Conservation (phyloP, 2,113 vertebrate species). For the Rhinogobius similis region DNA sequence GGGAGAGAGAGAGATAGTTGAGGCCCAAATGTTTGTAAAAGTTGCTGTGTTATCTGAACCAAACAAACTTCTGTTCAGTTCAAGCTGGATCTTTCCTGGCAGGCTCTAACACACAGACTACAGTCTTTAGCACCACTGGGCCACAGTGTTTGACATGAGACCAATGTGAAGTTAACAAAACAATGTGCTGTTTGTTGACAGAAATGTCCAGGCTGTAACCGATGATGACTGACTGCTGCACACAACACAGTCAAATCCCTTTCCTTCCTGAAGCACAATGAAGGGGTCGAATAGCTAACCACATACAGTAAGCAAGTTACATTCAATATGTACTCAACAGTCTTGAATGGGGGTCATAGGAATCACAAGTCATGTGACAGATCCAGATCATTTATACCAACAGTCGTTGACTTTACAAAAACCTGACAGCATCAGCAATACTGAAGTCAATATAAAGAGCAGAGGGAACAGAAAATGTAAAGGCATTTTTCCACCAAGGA, state of each 20-base stretch:
- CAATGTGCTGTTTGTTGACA: conserved; percentile 10
- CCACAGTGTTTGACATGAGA: conserved; percentile 16
- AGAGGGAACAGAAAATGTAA: conserved; percentile 35
- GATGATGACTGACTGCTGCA: not conserved
- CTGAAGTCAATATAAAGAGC: not conserved
- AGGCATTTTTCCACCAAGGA: conserved; percentile 58
- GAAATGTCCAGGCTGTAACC: not conserved
- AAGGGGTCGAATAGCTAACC: not conserved
- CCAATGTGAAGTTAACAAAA: conserved; percentile 16
- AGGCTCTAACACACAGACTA: conserved; percentile 19
- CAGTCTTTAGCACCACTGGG: conserved; percentile 35
- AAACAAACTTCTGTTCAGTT: conserved; percentile 16
- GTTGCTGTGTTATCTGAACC: not conserved
- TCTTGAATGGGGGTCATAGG: not conserved
- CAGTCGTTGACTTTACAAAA: conserved; percentile 14
- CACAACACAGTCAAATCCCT: not conserved
- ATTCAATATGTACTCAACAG: not conserved
- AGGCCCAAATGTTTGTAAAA: not conserved
- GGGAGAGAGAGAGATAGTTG: not conserved
- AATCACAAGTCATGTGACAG: not conserved
- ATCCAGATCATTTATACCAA: conserved; percentile 11
- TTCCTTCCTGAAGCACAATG: conserved; percentile 5
- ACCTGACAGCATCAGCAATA: too few relatives aligned
- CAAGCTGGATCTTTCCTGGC: conserved; percentile 23
- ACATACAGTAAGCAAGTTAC: not conserved